These are phyloP conservation scores for Drosophila colorata DNA, from an alignment of 2,888 invertebrate species.

Conservation along the genomic window DNA sequence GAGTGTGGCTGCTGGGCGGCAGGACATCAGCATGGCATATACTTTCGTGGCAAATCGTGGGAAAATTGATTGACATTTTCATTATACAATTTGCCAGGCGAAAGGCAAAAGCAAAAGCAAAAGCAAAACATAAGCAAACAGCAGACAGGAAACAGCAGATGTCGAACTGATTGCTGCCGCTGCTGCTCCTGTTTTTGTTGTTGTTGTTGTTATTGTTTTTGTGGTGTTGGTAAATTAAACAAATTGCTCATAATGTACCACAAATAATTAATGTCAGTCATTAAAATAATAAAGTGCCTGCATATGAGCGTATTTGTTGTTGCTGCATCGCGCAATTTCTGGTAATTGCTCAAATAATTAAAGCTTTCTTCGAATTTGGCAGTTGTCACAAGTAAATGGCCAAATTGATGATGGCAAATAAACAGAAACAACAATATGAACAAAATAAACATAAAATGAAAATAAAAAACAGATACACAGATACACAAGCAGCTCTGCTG, in stretches of 20 bases:
- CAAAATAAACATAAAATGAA: background rate
- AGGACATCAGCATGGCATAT: conserved; percentile 55
- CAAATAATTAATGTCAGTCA: conserved; percentile 75
- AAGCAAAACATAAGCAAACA: conserved; percentile 38
- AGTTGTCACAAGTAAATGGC: conserved; percentile 29
- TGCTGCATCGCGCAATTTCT: conserved; percentile 18
- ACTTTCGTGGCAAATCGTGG: conserved; percentile 80
- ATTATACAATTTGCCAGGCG: conserved; percentile 75
- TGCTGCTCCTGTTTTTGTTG: conserved; percentile 23
- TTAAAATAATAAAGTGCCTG: conserved; percentile 70
- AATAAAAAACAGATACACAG: conserved; percentile 3
- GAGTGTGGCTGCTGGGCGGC: conserved; percentile 21
- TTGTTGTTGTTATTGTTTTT: conserved; percentile 15
- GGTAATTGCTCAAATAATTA: conserved; percentile 58
- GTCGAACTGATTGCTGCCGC: conserved; percentile 35
- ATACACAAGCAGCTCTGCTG: conserved; percentile 28
- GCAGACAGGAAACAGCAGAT: conserved; percentile 41
- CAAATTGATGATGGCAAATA: conserved; percentile 41
- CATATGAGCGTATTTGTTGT: conserved; percentile 29
- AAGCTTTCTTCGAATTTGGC: conserved; percentile 49
- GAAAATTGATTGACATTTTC: conserved; percentile 83
- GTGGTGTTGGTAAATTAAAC: conserved; percentile 50
- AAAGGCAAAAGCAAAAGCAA: conserved; percentile 50
- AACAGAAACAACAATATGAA: conserved; percentile 4
- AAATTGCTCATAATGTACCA: conserved; percentile 72